phyloP scores from a whole-genome alignment of 2,797 vertebrate genomes.

The Miichthys miiuy region DNA sequence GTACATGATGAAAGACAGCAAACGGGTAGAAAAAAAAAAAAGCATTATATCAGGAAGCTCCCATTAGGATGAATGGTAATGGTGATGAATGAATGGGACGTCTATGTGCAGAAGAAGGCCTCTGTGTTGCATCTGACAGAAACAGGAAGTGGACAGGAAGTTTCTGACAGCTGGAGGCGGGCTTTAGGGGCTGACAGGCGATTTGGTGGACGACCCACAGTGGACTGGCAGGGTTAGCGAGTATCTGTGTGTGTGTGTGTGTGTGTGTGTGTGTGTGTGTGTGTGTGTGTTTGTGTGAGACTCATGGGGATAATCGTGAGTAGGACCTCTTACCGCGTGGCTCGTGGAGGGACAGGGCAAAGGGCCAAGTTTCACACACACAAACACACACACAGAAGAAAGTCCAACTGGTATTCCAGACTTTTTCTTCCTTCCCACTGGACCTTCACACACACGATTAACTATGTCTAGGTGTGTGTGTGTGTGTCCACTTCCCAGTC shows the following conservation, averaged over 20 bases:
- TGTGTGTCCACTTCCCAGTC: slow-evolving; percentile 29
- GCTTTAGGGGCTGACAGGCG: slow-evolving; percentile 53
- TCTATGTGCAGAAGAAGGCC: slow-evolving; percentile 58
- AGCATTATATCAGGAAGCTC: slow-evolving; percentile 58
- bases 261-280: slow-evolving; percentile 27
- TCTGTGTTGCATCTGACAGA: slow-evolving; percentile 73
- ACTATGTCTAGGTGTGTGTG: slow-evolving; percentile 48
- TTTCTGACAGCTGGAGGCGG: slow-evolving; percentile 70
- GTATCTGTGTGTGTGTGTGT: slow-evolving; percentile 28
- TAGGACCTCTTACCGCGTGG: slow-evolving; percentile 58
- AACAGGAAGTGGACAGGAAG: slow-evolving; percentile 78
- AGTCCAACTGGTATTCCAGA: slow-evolving; percentile 77
- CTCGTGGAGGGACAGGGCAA: slow-evolving; percentile 73
- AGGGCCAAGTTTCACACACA: slow-evolving; percentile 60
- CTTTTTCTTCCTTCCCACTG: slow-evolving; percentile 68
- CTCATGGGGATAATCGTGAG: slow-evolving; percentile 63
- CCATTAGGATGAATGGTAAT: slow-evolving; percentile 57
- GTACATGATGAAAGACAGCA: slow-evolving; percentile 60
- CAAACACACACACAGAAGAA: slow-evolving; percentile 18
- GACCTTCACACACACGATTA: slow-evolving; percentile 76
- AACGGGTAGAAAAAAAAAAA: slow-evolving; percentile 31
- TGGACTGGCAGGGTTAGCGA: slow-evolving; percentile 27
- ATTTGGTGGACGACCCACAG: slow-evolving; percentile 62
- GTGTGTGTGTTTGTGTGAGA: slow-evolving; percentile 17
- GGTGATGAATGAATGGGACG: slow-evolving; percentile 67